Percentiles rank a stretch among this genome's conserved stretches.
These are phyloP conservation scores for Ditylenchus weischeri DNA, from an alignment of 2,888 invertebrate species.

Conservation along the genomic window DNA sequence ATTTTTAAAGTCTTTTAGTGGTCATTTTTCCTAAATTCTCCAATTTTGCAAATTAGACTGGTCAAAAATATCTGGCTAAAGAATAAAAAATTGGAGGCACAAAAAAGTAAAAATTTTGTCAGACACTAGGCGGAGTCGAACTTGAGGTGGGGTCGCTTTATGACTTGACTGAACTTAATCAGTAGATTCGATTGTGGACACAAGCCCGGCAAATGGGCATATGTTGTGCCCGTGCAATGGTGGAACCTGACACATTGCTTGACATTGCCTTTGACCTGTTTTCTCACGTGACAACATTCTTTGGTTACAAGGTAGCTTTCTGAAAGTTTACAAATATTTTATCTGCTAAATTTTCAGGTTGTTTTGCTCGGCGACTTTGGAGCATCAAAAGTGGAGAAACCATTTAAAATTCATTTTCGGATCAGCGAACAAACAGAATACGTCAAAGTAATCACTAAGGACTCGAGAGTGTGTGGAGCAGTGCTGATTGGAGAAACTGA, in stretches of 20 bases:
- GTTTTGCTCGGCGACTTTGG: conserved; percentile 52
- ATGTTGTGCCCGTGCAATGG: conserved; percentile 86
- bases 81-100: no score
- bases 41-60: no score
- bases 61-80: no score
- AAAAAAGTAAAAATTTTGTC: no score
- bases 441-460: conserved; percentile 74
- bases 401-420: conserved; percentile 34
- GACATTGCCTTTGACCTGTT: conserved; percentile 98
- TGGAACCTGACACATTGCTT: conserved; percentile 59
- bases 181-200: conserved; percentile 89
- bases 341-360: conserved; percentile 31
- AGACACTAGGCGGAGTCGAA: no score
- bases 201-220: conserved; percentile 96
- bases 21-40: no score
- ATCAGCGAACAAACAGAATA: conserved; percentile 58
- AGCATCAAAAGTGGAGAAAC: conserved; percentile 39
- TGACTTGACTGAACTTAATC: conserved; percentile 19
- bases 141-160: no score
- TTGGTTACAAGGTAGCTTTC: conserved; percentile 75
- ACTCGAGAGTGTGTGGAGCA: conserved; percentile 84
- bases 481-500: conserved; percentile 93
- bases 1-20: no score
- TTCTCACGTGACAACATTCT: conserved; percentile 89
- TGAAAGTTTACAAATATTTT: neutral